Base-by-base conservation (phyloP, 2,113 vertebrate species). In the Lethenteron camtschaticum region DNA sequence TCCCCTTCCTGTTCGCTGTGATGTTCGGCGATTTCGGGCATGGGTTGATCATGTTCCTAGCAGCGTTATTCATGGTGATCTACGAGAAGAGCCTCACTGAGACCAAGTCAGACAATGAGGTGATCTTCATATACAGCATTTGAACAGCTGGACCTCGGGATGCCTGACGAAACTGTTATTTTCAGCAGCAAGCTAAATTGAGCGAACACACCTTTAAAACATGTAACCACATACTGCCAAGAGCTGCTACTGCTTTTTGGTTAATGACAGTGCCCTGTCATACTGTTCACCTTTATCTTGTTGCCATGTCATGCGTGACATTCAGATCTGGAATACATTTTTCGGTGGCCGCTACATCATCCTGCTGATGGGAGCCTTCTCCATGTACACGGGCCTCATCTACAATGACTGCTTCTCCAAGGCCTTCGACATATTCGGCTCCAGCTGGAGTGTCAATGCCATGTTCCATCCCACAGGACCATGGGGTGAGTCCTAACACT, bases 381-480 rank as follows among this genome's bases (percentile, higher is more conserved):
- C 94, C 3, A 2, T 96, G 77, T 96, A 97, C 80, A 97, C 94
- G 0, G 94, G 91, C 12, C 91, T 94, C 77, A 81, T 97, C 75
- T 97, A 97, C 81, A 95, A 95, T 0, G 90, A 94, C 76, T 95
- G 89, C 74, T 95, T 95, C 78, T 89, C 89, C 79, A 79, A 82
- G 4, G 83, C 87, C 71, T 82, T 85, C 0, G 73, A 68, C 20
- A 81, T 86, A 72, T 94, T 94, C 75, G 77, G 73, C 71, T 95
- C 90, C 0, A 82, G 76, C 56, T 94, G 90, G 90, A 85, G 83
- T 0, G 80, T 92, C 13, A 78, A 79, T 1, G 75, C 88, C 14
- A 96, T 95, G 86, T 86, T 83, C 68, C 79, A 66, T 1, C 83
- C 59, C 77, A 75, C 3, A 73, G 88, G 87, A 2, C 79, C 80